Base-by-base conservation (phyloP, 92 coral and sea anemone species). In the Porites cylindrica region DNA sequence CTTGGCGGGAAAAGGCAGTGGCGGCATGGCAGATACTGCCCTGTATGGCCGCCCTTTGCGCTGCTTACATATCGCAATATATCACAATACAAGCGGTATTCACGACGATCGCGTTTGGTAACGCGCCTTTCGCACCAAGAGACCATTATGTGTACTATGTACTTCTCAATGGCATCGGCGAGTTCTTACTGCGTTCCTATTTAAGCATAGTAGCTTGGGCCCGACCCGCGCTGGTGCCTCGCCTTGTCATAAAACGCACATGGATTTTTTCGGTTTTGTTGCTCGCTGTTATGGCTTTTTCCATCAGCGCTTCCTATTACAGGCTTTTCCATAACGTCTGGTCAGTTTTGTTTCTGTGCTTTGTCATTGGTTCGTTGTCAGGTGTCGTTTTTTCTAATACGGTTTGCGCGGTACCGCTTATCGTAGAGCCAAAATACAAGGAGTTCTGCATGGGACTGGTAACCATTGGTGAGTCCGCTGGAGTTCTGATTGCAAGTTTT, bases 381-480 rank as follows among this genome's bases (percentile, higher is more conserved):
- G 98, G 98, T 4, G 66, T 88, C 13, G 96, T 95, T 38, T 95
- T 88, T 77, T 78, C 96, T 1, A 95, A 92, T 72, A 93, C 96
- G 4, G 90, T 95, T 3, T 89, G 96, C 32, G 80, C 93, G 5
- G 88, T 95, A 7, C 94, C 91, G 32, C 87, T 90, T 11, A 51
- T 77, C 6, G 90, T 93, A 3, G 98, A 95, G 53, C 96, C 98
- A 18, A 81, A 93, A 26, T 91, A 95, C 83, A 91, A 52, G 66
- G 98, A 95, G 82, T 95, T 95, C 77, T 93, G 91, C 78, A 54
- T 95, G 69, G 98, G 98, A 12, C 69, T 95, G 53, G 94, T 95
- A 0, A 85, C 94, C 6, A 68, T 88, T 0, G 98, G 98, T 5
- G 94, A 83, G 47, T 85, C 92, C 1, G 61, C 87, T 2, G 98